These are phyloP conservation scores for Scortum barcoo DNA, from an alignment of 2,113 vertebrate genomes.

Conservation along the genomic window DNA sequence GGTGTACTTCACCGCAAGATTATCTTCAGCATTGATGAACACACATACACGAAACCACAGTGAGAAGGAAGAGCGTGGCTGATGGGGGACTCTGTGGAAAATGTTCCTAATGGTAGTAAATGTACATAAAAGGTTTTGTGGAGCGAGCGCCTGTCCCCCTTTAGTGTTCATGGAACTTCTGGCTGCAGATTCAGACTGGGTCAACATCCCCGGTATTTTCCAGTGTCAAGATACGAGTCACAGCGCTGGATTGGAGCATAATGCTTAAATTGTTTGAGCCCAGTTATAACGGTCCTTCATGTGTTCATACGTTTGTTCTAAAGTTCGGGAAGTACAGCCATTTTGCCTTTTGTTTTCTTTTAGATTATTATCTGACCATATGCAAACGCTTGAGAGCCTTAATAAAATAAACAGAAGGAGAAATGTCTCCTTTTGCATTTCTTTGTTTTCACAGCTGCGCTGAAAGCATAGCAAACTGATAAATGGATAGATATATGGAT, in stretches of 20 bases:
- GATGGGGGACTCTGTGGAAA: background rate
- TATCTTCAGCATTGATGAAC: conserved; percentile 6
- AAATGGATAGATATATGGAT: background rate
- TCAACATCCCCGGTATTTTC: background rate
- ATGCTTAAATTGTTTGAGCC: background rate
- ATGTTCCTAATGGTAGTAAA: background rate
- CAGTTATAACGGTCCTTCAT: background rate
- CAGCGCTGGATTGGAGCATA: background rate
- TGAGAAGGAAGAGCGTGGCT: background rate
- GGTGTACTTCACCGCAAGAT: conserved; percentile 15
- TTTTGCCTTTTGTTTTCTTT: background rate
- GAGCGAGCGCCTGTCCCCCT: background rate
- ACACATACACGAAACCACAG: conserved; percentile 11
- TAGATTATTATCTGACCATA: background rate
- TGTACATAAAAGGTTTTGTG: background rate
- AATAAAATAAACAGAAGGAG: background rate
- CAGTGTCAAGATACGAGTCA: background rate
- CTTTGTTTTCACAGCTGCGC: conserved; percentile 1
- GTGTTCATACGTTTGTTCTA: background rate
- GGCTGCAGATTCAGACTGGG: background rate
- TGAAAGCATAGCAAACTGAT: background rate
- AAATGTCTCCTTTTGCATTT: background rate
- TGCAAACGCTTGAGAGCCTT: background rate
- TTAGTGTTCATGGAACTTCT: background rate
- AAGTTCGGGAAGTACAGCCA: background rate